phyloP scores from a whole-genome alignment of 2,113 vertebrate genomes.

The Hassar affinis region DNA sequence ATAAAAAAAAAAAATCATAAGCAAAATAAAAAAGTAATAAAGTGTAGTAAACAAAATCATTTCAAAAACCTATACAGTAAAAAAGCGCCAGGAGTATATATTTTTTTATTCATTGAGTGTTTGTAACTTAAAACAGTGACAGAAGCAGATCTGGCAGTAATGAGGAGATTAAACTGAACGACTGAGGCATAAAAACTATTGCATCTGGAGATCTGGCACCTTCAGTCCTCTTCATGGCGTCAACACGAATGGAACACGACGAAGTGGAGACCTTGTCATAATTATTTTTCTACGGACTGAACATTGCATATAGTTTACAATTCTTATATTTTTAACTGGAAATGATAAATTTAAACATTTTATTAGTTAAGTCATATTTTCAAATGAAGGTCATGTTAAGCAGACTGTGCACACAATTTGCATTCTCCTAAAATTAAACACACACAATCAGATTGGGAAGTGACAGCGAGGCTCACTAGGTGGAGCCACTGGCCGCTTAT shows the following conservation, averaged over 20 bases:
- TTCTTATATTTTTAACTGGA: not conserved
- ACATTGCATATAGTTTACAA: constrained; percentile 15
- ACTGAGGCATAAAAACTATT: not conserved
- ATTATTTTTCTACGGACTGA: not conserved
- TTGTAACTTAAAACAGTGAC: constrained; percentile 1
- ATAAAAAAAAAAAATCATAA: not conserved
- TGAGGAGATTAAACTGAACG: constrained; percentile 5
- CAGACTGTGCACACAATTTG: not conserved
- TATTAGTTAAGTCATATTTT: not conserved
- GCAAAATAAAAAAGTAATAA: constrained; percentile 40
- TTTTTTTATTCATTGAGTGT: not conserved
- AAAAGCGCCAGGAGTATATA: not conserved
- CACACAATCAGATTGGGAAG: not conserved
- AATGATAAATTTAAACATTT: not conserved
- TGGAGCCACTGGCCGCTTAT: constrained; percentile 24
- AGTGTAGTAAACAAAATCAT: constrained; percentile 28
- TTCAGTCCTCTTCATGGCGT: not conserved
- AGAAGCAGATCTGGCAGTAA: constrained; percentile 7
- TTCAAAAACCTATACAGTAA: constrained; percentile 33
- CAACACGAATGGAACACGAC: not conserved
- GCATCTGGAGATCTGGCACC: not conserved
- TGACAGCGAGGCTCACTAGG: constrained; percentile 18
- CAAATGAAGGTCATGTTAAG: not conserved
- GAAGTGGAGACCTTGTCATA: not conserved
- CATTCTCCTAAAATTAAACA: not conserved